phyloP scores from a whole-genome alignment of 1,140 invertebrate species.

The Drosophila fuyamai region DNA sequence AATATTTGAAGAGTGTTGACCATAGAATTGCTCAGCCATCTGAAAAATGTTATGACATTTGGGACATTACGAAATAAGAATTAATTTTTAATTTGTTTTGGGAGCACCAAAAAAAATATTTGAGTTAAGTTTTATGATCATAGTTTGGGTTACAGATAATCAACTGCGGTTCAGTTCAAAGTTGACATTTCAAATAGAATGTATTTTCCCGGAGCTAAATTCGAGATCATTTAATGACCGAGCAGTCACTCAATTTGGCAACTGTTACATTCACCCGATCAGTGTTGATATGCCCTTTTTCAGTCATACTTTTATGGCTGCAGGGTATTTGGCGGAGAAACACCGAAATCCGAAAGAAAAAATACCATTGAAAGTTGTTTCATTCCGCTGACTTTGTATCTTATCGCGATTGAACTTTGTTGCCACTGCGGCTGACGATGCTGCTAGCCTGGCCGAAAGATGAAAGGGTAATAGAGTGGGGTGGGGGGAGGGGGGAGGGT shows the following conservation, averaged over 20 bases:
- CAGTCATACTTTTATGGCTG: conserved; percentile 42
- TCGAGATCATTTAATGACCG: conserved; percentile 25
- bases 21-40: conserved; percentile 1
- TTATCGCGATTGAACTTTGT: conserved; percentile 80
- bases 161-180: conserved; percentile 1
- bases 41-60: background rate
- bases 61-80: background rate
- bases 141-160: background rate
- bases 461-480: conserved; percentile 15
- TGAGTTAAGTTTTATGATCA: background rate
- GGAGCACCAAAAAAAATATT: background rate
- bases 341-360: conserved; percentile 7
- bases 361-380: conserved; percentile 43
- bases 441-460: conserved; percentile 13
- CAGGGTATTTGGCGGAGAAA: conserved; percentile 61
- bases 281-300: conserved; percentile 63
- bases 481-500: background rate
- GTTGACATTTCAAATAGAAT: conserved; percentile 39
- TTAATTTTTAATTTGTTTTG: background rate
- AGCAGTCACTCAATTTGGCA: conserved; percentile 36
- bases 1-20: conserved; percentile 22
- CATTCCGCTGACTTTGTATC: conserved; percentile 47
- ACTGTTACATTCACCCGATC: conserved; percentile 61
- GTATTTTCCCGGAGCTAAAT: conserved; percentile 34
- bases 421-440: conserved; percentile 62